Conservation (phyloP, 2,888 invertebrate species). For the Amphiduros pacificus region DNA sequence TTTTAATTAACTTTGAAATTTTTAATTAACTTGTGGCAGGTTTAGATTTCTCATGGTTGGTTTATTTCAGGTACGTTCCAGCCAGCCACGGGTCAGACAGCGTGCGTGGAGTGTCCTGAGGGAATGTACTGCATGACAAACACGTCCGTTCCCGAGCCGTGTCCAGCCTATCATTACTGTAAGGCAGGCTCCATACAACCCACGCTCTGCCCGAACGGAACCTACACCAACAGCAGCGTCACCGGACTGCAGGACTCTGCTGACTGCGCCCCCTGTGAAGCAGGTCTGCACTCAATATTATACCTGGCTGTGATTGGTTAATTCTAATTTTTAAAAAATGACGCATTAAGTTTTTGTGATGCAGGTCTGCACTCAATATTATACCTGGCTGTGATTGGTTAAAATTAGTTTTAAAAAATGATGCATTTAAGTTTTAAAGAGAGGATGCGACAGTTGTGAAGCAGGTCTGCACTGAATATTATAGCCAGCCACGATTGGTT, state of each 20-base stretch:
- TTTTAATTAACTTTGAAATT: not conserved
- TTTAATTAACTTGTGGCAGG: not conserved
- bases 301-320: too few relatives aligned
- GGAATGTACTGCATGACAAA: conserved; percentile 48
- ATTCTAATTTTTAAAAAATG: too few relatives aligned
- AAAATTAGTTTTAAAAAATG: too few relatives aligned
- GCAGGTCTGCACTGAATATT: too few relatives aligned
- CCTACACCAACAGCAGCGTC: conserved; percentile 38
- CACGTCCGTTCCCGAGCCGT: conserved; percentile 41
- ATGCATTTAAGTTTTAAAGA: too few relatives aligned
- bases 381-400: too few relatives aligned
- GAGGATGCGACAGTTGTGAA: too few relatives aligned
- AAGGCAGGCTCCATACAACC: conserved; percentile 43
- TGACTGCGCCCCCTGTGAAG: conserved; percentile 41
- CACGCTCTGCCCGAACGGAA: conserved; percentile 47
- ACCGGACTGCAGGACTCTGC: conserved; percentile 34
- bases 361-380: too few relatives aligned
- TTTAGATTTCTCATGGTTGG: not conserved
- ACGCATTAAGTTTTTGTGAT: too few relatives aligned
- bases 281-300: too few relatives aligned
- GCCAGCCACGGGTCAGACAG: conserved; percentile 32
- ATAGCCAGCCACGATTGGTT: too few relatives aligned
- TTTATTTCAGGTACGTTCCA: conserved; percentile 47
- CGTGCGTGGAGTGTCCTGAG: conserved; percentile 49
- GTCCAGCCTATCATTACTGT: conserved; percentile 51